Base-by-base conservation (phyloP, 2,797 vertebrate genomes). In the Podargus strigoides region DNA sequence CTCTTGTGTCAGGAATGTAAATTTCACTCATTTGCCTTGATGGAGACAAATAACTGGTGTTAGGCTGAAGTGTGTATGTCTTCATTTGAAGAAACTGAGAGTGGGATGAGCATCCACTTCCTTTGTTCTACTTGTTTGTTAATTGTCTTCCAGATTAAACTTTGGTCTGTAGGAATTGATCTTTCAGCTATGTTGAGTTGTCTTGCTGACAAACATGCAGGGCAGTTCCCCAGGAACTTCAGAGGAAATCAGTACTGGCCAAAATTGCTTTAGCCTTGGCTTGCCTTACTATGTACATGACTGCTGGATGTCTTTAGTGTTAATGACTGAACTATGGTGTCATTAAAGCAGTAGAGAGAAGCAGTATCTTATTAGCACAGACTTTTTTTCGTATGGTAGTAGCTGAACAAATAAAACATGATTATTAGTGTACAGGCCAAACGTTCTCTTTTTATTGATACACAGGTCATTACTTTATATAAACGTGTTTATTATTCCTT, bases 401-500 rank as follows among this genome's bases (percentile, higher is more conserved):
- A 41, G 42, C 34, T 80, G 34, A 52, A 56, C 44, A 91, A 96
- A 77, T n/a, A 80, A 87, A 95, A 93, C 5, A 14, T 30, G 3
- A n/a, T 59, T 76, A 66, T 77, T 67, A 75, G 44, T 58, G 12
- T 27, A 68, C 23, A 78, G 80, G 52, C 32, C 44, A 93, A 90
- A 68, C 3, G 5, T 74, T 93, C 44, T 55, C 15, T 91, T 94
- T 95, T 92, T 89, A 78, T 8, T 79, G 24, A 18, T 69, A 75
- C 28, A 32, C 58, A 81, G 60, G 44, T 93, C 73, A 86, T 85
- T 86, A 34, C 44, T 94, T 94, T 94, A 66, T 3, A 83, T 90
- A 4, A 27, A 13, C n/a, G 7, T 70, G 64, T 97, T 95, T 96
- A 94, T 94, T 96, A 85, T 93, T 58, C 72, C 62, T 92, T 88